Base-by-base conservation (phyloP, 2,888 invertebrate genomes). In the Chaitophorus viminalis region DNA sequence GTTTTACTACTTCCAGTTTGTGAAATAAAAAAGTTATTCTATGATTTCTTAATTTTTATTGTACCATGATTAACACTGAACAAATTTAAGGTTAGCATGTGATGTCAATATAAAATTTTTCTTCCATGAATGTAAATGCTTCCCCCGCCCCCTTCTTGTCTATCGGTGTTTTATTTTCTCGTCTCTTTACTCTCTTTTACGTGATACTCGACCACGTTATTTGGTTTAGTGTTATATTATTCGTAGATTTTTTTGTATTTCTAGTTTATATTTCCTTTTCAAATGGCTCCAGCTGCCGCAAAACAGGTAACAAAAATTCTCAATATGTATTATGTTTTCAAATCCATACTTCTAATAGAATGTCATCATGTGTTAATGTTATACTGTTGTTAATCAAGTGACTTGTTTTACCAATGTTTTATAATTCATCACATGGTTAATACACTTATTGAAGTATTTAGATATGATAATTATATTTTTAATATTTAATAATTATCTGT, bases 141-240 rank as follows among this genome's bases (percentile, higher is more conserved):
- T 33, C 74, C 46, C 60, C 31, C 25, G 4, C 54, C 60, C 87
- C 46, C 72, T 6, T 74, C 65, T 4, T 36, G 25, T 31, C 79
- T 46, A 81, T 87, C 60, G 46, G 25, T 46, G 46, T 65, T 18
- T 65, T 11, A 74, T 60, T 81, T 52, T 87, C 31, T 65, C n/a
- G 39, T 65, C 31, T 79, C 31, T 36, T 5, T 25, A 68, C 52
- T 87, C 79, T 81, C 65, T 81, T 74, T 46, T 81, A 39, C 65
- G 46, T 87, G 87, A 74, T 87, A 74, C 39, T 81, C 29, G 74
- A 87, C 87, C 87, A 87, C 87, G 87, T 87, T 87, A 81, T 81
- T 79, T 72, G 25, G 74, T 21, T n/a, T 36, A 31, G 39, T 74
- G 21, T 84, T 17, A 72, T 6, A 31, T 21, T 60, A 52, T 78